Conservation (phyloP, 2,113 vertebrate species). For the Anguilla japonica region DNA sequence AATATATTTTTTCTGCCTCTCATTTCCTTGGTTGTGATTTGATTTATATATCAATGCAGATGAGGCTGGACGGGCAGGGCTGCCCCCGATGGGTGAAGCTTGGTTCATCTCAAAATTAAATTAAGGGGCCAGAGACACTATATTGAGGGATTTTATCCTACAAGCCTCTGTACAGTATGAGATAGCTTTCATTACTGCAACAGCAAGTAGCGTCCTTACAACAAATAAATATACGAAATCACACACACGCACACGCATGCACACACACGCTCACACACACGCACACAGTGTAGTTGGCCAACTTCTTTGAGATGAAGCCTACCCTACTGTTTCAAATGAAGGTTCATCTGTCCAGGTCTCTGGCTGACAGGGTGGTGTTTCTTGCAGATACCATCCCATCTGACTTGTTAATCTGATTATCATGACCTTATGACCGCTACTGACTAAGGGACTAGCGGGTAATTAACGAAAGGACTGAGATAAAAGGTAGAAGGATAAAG, state of each 20-base stretch:
- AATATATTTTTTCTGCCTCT: slow-evolving; percentile 18
- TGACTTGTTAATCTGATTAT: neutral
- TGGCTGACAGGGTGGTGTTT: neutral
- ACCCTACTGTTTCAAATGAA: neutral
- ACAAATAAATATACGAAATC: no score
- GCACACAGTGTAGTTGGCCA: neutral
- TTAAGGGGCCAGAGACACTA: neutral
- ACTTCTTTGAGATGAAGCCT: neutral
- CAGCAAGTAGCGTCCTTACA: no score
- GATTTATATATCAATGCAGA: slow-evolving; percentile 29
- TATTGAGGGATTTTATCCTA: neutral
- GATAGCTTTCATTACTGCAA: no score
- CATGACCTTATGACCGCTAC: neutral
- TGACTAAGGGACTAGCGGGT: neutral
- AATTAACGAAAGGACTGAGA: neutral
- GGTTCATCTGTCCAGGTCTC: neutral
- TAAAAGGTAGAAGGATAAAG: neutral
- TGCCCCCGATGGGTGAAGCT: neutral
- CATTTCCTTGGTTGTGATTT: slow-evolving; percentile 38
- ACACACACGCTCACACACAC: no score
- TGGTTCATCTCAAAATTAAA: neutral
- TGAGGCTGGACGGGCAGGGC: neutral
- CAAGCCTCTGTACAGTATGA: neutral
- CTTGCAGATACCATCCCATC: neutral
- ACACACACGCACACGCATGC: no score